Evolutionary conservation across 2,888 invertebrate species (phyloP).

Genomic region (Melanchra persicariae): DNA sequence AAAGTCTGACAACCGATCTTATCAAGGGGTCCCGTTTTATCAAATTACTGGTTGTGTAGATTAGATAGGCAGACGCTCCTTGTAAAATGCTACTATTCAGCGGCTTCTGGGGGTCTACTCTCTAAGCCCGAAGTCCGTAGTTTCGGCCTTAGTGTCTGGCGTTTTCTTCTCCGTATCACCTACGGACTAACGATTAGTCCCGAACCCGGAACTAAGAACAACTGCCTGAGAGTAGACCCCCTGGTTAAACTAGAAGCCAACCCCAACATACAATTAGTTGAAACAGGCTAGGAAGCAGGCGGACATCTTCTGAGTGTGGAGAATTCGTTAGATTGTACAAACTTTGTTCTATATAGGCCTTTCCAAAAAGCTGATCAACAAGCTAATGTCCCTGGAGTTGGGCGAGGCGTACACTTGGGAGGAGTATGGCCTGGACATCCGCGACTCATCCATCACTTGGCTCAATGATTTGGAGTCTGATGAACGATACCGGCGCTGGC

Average conservation of each 20-base stretch:
- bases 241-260: background rate
- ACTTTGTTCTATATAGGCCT: constrained; percentile 83
- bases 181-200: no score
- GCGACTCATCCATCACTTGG: constrained; percentile 98
- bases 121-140: no score
- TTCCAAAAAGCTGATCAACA: constrained; percentile 91
- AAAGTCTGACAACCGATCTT: no score
- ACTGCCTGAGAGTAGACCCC: no score
- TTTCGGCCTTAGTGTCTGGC: no score
- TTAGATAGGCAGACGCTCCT: background rate
- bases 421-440: constrained; percentile 98
- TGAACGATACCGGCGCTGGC: constrained; percentile 97
- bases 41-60: no score
- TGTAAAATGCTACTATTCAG: background rate
- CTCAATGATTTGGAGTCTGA: constrained; percentile 98
- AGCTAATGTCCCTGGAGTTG: constrained; percentile 93
- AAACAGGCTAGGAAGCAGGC: no score
- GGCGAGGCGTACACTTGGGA: constrained; percentile 90
- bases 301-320: background rate
- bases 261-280: background rate
- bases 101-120: no score
- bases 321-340: background rate
- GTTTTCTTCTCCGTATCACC: no score
- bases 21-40: no score
- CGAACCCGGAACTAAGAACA: no score